Evolutionary conservation across 2,113 vertebrate genomes (phyloP).

Genomic region (Pogonocichla stellata): DNA sequence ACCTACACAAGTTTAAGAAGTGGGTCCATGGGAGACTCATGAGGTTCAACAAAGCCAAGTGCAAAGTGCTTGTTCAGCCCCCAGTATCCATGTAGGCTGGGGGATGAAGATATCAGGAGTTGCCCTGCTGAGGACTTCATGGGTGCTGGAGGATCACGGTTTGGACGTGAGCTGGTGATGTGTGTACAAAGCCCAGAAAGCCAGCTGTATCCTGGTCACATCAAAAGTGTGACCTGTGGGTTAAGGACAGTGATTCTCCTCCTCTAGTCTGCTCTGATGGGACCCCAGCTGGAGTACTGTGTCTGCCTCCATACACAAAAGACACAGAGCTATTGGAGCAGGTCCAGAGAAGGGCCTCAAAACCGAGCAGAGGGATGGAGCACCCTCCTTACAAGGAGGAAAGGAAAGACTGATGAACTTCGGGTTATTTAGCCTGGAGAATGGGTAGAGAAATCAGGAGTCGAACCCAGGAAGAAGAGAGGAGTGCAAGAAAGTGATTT

Average conservation of each 20-base stretch:
- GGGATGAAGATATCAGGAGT: background rate
- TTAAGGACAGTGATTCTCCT: background rate
- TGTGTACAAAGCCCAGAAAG: background rate
- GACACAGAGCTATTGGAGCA: fast-evolving
- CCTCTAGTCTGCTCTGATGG: background rate
- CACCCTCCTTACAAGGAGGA: fast-evolving
- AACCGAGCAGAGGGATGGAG: background rate
- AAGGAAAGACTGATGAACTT: background rate
- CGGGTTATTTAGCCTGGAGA: background rate
- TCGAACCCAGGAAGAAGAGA: background rate
- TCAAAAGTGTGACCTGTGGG: background rate
- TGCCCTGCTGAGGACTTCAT: background rate
- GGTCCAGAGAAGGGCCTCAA: background rate
- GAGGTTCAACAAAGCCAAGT: background rate
- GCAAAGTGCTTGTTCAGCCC: background rate
- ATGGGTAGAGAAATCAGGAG: background rate
- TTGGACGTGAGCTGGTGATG: background rate
- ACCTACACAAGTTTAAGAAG: background rate
- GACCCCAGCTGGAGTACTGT: background rate
- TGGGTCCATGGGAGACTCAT: no score
- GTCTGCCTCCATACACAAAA: background rate
- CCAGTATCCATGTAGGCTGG: no score
- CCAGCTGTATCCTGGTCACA: fast-evolving
- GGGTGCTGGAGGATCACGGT: background rate
- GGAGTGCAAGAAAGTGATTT: background rate